Evolutionary conservation across 2,113 vertebrate genomes (phyloP).

Genomic region (Acanthisitta chloris): DNA sequence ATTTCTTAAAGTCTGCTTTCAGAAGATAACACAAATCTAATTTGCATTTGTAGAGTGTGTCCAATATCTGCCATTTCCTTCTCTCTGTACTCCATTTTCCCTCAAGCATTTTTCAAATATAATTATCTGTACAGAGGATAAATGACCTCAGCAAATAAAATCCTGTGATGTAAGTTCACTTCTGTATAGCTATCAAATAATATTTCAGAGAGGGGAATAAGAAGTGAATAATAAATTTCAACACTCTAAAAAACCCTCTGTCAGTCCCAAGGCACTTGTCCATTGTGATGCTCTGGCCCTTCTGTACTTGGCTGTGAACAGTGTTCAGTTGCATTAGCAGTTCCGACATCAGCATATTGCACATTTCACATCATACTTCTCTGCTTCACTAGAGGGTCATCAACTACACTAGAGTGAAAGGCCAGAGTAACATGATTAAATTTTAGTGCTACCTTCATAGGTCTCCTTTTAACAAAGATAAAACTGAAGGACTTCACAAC

Average conservation of each 20-base stretch:
- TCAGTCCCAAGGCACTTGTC: background rate
- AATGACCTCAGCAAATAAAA: background rate
- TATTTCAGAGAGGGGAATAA: background rate
- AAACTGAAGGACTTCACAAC: background rate
- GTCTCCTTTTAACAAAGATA: background rate
- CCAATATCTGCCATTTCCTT: background rate
- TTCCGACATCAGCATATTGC: background rate
- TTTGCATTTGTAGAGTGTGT: background rate
- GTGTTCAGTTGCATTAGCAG: background rate
- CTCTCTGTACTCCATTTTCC: background rate
- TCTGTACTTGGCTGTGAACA: background rate
- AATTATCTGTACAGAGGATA: background rate
- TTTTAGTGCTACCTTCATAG: background rate
- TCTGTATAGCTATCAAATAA: background rate
- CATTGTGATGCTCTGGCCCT: background rate
- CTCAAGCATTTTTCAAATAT: background rate
- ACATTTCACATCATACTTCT: background rate
- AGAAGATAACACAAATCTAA: background rate
- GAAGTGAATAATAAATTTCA: background rate
- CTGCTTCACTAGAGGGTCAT: background rate
- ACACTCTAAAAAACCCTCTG: background rate
- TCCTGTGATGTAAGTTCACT: background rate
- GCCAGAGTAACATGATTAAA: rapidly evolving
- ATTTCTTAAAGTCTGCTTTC: background rate
- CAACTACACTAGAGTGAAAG: background rate